Conservation (phyloP, 2,888 invertebrate genomes). For the Strigamia transsilvanica region DNA sequence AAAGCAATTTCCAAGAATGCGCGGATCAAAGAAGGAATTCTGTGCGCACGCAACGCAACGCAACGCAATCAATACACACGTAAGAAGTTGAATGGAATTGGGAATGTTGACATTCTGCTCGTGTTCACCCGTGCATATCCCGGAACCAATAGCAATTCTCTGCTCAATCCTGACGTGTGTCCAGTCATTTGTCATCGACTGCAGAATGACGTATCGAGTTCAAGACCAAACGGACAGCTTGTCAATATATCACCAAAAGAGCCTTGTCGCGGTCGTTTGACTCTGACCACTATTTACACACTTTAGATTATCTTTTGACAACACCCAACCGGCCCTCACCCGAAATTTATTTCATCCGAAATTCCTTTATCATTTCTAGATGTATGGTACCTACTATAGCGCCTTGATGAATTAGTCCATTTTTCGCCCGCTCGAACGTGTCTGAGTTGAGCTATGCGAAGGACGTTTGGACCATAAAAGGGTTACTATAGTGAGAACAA, state of each 20-base stretch:
- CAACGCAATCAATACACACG: background rate
- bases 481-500: conserved; percentile 38
- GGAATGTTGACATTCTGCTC: conserved; percentile 4
- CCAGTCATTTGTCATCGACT: conserved; percentile 38
- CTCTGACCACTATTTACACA: conserved; percentile 35
- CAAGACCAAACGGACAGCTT: conserved; percentile 33
- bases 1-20: too few relatives aligned
- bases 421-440: background rate
- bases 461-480: conserved; percentile 17
- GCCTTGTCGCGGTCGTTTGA: conserved; percentile 16
- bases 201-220: conserved; percentile 17
- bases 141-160: conserved; percentile 6
- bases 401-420: conserved; percentile 1
- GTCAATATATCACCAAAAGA: conserved; percentile 3
- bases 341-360: background rate
- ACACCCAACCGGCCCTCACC: background rate
- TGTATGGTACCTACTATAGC: background rate
- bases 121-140: conserved; percentile 6
- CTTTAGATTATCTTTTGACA: background rate
- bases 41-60: background rate
- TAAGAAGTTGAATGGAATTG: conserved; percentile 2
- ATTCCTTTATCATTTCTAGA: background rate
- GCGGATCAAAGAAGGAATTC: background rate
- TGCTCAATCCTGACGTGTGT: conserved; percentile 22
- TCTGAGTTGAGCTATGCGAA: background rate